Conservation (phyloP, 2,113 vertebrate genomes). For the Prolemur simus region DNA sequence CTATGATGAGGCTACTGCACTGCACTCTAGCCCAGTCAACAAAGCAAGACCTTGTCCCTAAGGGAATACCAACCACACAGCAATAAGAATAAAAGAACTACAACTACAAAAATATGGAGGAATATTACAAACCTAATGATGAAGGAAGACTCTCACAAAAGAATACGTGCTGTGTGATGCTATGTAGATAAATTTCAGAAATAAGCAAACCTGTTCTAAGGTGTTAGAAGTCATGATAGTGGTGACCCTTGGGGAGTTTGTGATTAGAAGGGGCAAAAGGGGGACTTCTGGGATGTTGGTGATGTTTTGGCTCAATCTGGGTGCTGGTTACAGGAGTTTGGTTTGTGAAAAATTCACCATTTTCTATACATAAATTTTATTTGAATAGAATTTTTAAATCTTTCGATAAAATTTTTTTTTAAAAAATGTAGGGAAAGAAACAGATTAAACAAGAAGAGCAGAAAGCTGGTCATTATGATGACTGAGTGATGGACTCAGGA, state of each 20-base stretch:
- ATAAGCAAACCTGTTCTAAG: neutral
- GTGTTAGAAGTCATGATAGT: neutral
- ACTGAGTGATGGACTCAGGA: neutral
- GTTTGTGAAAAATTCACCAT: neutral
- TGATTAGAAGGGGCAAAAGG: neutral
- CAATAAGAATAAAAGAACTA: neutral
- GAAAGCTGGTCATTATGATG: neutral
- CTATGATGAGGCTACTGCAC: no score
- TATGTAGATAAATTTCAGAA: neutral
- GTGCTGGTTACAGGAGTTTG: neutral
- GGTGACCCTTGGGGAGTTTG: neutral
- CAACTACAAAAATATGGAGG: neutral
- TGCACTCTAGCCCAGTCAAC: no score
- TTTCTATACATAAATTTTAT: neutral
- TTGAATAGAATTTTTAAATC: neutral
- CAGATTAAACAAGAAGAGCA: neutral
- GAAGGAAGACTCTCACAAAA: neutral
- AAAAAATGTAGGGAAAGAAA: neutral
- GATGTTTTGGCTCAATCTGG: neutral
- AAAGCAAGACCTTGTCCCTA: no score
- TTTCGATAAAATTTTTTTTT: neutral
- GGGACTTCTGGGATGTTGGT: neutral
- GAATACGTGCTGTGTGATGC: no score
- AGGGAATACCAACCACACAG: neutral
- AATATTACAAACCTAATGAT: neutral